Conservation (phyloP, 2,113 vertebrate species). For the Smithornis capensis region DNA sequence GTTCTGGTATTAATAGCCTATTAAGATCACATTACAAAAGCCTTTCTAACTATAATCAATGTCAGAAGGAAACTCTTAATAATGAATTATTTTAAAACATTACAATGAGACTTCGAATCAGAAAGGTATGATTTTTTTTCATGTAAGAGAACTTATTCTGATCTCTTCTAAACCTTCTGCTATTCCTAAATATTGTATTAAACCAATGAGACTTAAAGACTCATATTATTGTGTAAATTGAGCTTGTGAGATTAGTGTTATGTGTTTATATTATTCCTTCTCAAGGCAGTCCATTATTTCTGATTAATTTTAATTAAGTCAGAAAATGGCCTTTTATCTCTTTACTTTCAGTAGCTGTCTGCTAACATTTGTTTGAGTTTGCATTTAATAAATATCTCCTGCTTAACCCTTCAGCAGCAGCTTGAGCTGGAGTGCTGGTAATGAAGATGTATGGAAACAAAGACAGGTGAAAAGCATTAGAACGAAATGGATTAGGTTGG, state of each 20-base stretch:
- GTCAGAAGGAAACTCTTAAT: conserved; percentile 35
- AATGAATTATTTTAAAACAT: conserved; percentile 56
- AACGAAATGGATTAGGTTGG: conserved; percentile 32
- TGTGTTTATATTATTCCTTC: conserved; percentile 44
- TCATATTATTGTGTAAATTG: neutral
- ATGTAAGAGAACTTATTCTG: neutral
- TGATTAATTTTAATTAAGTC: conserved; percentile 65
- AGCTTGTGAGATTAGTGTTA: conserved; percentile 10
- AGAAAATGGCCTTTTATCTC: conserved; percentile 55
- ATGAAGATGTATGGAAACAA: conserved; percentile 64
- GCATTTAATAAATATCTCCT: conserved; percentile 58
- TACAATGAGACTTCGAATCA: neutral
- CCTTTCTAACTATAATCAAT: neutral
- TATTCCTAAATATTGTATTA: conserved; percentile 4
- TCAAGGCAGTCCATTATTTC: conserved; percentile 56
- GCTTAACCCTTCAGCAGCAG: conserved; percentile 33
- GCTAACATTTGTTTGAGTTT: conserved; percentile 59
- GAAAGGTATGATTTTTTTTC: neutral
- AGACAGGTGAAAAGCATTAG: neutral
- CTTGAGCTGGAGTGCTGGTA: conserved; percentile 31
- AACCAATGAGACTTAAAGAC: neutral
- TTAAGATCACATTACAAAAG: conserved; percentile 54
- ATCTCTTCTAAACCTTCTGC: conserved; percentile 9
- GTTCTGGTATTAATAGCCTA: conserved; percentile 41
- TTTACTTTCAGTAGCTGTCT: neutral